phyloP scores from a whole-genome alignment of 2,113 vertebrate genomes.

The Pseudolaguvia tuberculata region DNA sequence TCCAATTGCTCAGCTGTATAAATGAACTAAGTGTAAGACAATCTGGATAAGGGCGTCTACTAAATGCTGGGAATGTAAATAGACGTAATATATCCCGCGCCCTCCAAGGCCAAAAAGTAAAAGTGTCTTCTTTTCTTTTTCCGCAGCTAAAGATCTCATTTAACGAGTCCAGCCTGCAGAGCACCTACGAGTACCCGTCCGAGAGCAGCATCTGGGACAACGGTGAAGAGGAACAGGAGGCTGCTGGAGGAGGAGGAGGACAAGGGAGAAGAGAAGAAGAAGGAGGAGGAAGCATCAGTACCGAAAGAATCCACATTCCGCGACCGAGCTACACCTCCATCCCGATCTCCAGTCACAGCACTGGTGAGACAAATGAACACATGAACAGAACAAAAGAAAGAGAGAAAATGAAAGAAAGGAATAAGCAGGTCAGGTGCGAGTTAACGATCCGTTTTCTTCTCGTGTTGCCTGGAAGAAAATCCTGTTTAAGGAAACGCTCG shows the following conservation, averaged over 20 bases:
- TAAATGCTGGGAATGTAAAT: too few relatives aligned
- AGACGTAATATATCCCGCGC: neutral
- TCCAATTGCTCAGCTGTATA: too few relatives aligned
- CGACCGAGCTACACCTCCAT: conserved; percentile 64
- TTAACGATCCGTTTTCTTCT: conserved; percentile 23
- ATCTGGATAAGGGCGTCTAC: too few relatives aligned
- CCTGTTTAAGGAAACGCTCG: neutral
- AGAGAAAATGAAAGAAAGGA: conserved; percentile 5
- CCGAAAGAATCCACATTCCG: conserved; percentile 70
- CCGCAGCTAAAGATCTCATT: conserved; percentile 92
- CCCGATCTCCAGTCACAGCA: conserved; percentile 62
- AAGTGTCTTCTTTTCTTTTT: neutral
- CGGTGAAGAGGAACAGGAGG: conserved; percentile 69
- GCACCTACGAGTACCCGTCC: conserved; percentile 90
- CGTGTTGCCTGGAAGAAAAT: conserved; percentile 1
- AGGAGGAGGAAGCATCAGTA: conserved; percentile 51
- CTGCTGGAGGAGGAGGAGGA: conserved; percentile 54
- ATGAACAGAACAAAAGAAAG: conserved; percentile 24
- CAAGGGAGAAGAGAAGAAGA: conserved; percentile 51
- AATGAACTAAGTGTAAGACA: too few relatives aligned
- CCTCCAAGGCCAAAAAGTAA: neutral
- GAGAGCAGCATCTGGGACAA: conserved; percentile 81
- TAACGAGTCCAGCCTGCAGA: conserved; percentile 85
- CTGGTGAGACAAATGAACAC: conserved; percentile 67
- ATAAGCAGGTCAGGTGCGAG: conserved; percentile 28